These are phyloP conservation scores for Ceratina japonica DNA, from an alignment of 1,140 invertebrate species.

Conservation along the genomic window DNA sequence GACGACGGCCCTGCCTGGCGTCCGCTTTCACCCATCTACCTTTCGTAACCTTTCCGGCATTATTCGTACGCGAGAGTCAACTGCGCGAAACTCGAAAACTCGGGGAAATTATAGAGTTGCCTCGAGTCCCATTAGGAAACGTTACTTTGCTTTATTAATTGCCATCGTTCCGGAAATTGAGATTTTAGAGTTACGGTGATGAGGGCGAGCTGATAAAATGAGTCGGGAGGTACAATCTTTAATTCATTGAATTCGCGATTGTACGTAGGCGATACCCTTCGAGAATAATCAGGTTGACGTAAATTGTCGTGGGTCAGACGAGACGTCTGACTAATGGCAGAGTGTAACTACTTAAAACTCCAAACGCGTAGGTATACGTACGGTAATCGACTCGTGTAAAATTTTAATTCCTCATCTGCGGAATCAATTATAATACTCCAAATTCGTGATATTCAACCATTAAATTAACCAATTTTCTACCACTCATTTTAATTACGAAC, in stretches of 20 bases:
- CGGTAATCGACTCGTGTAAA: not conserved
- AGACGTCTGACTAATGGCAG: not conserved
- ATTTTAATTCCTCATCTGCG: not conserved
- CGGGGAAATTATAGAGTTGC: constrained; percentile 35
- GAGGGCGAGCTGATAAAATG: no score
- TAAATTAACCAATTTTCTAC: not conserved
- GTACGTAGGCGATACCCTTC: not conserved
- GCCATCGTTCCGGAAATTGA: not conserved
- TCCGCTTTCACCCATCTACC: not conserved
- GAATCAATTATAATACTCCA: not conserved
- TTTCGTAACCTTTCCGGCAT: constrained; percentile 47
- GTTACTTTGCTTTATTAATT: constrained; percentile 9
- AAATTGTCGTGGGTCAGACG: no score
- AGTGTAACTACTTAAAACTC: not conserved
- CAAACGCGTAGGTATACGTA: not conserved
- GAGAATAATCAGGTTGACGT: not conserved
- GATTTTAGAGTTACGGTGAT: no score
- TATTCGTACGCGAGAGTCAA: constrained; percentile 34
- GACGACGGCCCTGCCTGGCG: constrained; percentile 38
- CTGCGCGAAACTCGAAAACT: constrained; percentile 17
- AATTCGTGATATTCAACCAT: not conserved
- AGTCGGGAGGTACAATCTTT: no score
- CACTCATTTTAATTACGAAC: not conserved
- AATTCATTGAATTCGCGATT: not conserved
- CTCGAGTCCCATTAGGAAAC: constrained; percentile 21